Evolutionary conservation across 2,113 vertebrate genomes (phyloP), one percentile per base, ranked within the genome.

Genomic region (Hydropotes inermis): DNA sequence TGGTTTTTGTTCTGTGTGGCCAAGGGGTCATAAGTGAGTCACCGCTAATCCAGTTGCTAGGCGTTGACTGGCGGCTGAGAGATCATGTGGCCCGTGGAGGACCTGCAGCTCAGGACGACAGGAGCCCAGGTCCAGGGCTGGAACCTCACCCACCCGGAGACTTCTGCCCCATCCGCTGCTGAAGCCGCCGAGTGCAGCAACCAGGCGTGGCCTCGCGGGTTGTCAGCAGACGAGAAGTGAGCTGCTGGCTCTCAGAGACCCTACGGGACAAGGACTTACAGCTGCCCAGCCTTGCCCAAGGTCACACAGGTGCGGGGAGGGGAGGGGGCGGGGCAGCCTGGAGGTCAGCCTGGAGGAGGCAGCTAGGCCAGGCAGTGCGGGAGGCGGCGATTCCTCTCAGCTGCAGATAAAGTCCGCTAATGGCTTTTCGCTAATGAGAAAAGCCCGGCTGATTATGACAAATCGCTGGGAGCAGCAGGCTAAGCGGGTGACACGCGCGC

Each of bases 391-490:
- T 99, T 99, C 99, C 99, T 99, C 99, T 98, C 99, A 98, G 99
- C 98, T 99, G 99, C 99, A 99, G 99, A 99, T 99, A 99, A 99
- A 99, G 98, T 84, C 7, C 0, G 98, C 99, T 99, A 99, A 99
- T 99, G 99, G 99, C 99, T 99, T 99, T 99, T 99, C 99, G 98
- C 99, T 99, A 99, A 99, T 99, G 99, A 99, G 99, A 99, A 99
- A 99, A 99, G 99, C 99, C 98, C 97, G 92, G 98, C 99, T 99
- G 99, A 99, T 99, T 99, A 99, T 99, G 99, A 99, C 99, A 99
- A 99, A 99, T 99, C 98, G 99, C 99, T 97, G 97, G 99, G 99
- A 99, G 99, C 99, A 99, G 99, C 98, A 99, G 99, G 99, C 99
- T 99, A 99, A 99, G 99, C 99, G 99, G 99, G 99, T 98, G 99